Percentiles rank a stretch among this genome's conserved stretches.
These are phyloP conservation scores for Pteria penguin DNA, from an alignment of 2,888 invertebrate species.

Conservation along the genomic window DNA sequence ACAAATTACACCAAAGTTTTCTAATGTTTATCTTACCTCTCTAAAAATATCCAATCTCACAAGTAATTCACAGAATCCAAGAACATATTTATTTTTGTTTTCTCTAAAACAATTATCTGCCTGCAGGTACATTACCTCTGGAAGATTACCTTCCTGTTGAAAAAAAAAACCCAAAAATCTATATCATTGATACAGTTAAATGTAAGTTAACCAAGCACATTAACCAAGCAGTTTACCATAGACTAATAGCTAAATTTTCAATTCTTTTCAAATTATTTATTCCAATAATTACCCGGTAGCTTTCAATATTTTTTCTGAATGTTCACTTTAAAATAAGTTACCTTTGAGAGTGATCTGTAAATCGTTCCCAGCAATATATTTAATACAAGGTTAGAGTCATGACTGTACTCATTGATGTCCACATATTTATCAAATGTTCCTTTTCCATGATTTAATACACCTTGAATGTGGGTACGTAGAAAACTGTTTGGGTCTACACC, in stretches of 20 bases:
- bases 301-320: too few species aligned
- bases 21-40: conserved; percentile 14
- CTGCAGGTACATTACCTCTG: conserved; percentile 15
- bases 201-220: too few species aligned
- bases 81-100: conserved; percentile 30
- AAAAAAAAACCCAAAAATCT: neutral
- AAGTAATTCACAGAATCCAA: conserved; percentile 24
- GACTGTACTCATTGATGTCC: conserved; percentile 22
- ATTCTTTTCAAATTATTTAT: too few species aligned
- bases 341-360: neutral
- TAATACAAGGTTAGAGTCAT: conserved; percentile 29
- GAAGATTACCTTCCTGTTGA: conserved; percentile 9
- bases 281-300: too few species aligned
- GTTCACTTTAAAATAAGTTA: too few species aligned
- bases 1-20: too few species aligned
- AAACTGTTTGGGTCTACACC: conserved; percentile 9
- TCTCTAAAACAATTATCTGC: conserved; percentile 27
- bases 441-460: conserved; percentile 20
- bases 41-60: conserved; percentile 2
- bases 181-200: neutral
- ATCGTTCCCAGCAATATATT: conserved; percentile 15
- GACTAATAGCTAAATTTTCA: too few species aligned
- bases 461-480: conserved; percentile 21
- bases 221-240: too few species aligned
- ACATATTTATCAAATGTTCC: conserved; percentile 5